A percentile compares a stretch with the other conserved stretches of the same genome.
These are phyloP conservation scores for Scyliorhinus canicula DNA, from an alignment of 2,797 vertebrate genomes.

Conservation along the genomic window DNA sequence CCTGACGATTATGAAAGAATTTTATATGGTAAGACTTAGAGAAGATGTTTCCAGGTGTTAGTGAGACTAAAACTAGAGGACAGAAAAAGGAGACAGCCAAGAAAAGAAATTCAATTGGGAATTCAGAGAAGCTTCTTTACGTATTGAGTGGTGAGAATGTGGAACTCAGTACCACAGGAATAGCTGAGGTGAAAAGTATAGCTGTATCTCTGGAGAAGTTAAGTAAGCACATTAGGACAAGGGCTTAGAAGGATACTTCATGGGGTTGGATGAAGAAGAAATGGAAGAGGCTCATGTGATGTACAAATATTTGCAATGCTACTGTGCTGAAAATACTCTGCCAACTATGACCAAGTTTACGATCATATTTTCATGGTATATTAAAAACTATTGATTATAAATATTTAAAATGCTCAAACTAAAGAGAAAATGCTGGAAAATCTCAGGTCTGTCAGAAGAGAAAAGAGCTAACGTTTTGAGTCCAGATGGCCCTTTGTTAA, in stretches of 20 bases:
- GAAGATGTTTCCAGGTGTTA: neutral
- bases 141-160: neutral
- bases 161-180: neutral
- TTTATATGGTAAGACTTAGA: neutral
- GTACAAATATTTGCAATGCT: neutral
- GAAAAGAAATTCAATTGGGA: neutral
- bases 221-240: neutral
- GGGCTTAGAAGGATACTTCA: too few species aligned
- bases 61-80: neutral
- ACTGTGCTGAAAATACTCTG: neutral
- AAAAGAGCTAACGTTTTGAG: too few species aligned
- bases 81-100: neutral
- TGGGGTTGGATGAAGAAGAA: neutral
- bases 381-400: neutral
- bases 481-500: too few species aligned
- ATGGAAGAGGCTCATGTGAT: neutral
- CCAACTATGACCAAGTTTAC: too few species aligned
- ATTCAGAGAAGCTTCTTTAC: neutral
- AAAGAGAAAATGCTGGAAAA: too few species aligned
- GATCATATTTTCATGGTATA: too few species aligned
- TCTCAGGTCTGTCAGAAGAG: too few species aligned
- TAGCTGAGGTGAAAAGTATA: neutral
- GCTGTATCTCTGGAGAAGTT: neutral
- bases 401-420: neutral
- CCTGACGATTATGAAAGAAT: neutral